Base-by-base conservation (phyloP, 2,113 vertebrate species). In the Mus spicilegus region DNA sequence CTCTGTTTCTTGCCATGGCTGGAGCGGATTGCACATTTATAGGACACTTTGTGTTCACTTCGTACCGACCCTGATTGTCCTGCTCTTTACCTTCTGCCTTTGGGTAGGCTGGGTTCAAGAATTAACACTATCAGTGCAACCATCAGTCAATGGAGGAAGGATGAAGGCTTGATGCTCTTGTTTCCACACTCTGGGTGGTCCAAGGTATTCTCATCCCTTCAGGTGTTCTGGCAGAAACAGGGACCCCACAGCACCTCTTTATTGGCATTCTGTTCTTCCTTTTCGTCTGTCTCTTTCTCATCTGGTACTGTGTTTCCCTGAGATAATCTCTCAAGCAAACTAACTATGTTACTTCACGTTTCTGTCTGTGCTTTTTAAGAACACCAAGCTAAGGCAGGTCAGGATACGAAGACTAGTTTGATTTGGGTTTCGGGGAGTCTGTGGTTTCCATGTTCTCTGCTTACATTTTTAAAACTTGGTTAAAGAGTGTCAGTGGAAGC, bases 351-450 rank as follows among this genome's bases (percentile, higher is more conserved):
- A 77, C 7, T 80, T 92, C 33, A 89, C 92, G 51, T 78, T 94
- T 87, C 56, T 90, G 85, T 69, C 0, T 73, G 30, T 14, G 14
- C 33, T 69, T 88, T 92, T 94, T 12, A 84, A 75, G 49, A 5
- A 75, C 39, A n/a, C 56, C 86, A 77, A 85, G 81, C 49, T 89
- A 80, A 88, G n/a, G 84, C 0, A 67, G 89, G 24, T 46, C 28
- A 72, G 30, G 46, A 87, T 56, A 67, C 16, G 58, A 94, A 89
- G 33, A 36, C n/a, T 70, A n/a, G n/a, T 65, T 94, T 96, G 58
- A n/a, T 76, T 93, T 78, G 65, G 26, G 51, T 65, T n/a, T 10
- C 51, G 33, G 65, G 51, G 61, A 75, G 33, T 69, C 49, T 78
- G 17, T 80, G 54, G 42, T 82, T n/a, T 61, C 51, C 10, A 75